Percentiles rank a stretch among this genome's conserved stretches.
Conservation (phyloP, 2,888 invertebrate species). For the Xestia rhomboidea region DNA sequence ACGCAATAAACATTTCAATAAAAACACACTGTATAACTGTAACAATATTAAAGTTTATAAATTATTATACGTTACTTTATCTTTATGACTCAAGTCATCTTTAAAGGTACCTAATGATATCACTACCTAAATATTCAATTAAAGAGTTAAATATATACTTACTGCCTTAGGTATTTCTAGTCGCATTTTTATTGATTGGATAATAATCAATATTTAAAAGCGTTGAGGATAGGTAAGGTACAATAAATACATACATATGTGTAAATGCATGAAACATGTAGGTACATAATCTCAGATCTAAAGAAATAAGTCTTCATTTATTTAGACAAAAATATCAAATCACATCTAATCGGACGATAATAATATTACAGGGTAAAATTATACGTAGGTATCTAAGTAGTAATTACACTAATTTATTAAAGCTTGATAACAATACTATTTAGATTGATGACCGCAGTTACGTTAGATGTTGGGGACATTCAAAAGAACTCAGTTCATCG, state of each 20-base stretch:
- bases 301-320: slow-evolving; percentile 36
- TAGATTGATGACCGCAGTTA: slow-evolving; percentile 38
- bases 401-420: slow-evolving; percentile 64
- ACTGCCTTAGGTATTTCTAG: slow-evolving; percentile 36
- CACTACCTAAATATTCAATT: slow-evolving; percentile 46
- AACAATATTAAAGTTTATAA: slow-evolving; percentile 41
- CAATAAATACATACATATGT: slow-evolving; percentile 29
- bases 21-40: slow-evolving; percentile 63
- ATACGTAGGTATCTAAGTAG: slow-evolving; percentile 52
- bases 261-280: slow-evolving; percentile 59
- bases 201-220: slow-evolving; percentile 52
- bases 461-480: slow-evolving; percentile 36
- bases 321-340: slow-evolving; percentile 54
- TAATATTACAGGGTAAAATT: slow-evolving; percentile 59
- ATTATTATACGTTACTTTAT: slow-evolving; percentile 28
- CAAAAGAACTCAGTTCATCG: slow-evolving; percentile 44
- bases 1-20: slow-evolving; percentile 32
- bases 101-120: slow-evolving; percentile 34
- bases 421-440: slow-evolving; percentile 66
- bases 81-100: slow-evolving; percentile 44
- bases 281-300: slow-evolving; percentile 33
- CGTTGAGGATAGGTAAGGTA: slow-evolving; percentile 49
- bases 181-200: slow-evolving; percentile 37
- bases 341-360: slow-evolving; percentile 62
- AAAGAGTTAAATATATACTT: slow-evolving; percentile 33